Evolutionary conservation across 2,797 vertebrate species (phyloP), one percentile per base, ranked within the genome.

Genomic region (Odontamblyopus lacepedii): DNA sequence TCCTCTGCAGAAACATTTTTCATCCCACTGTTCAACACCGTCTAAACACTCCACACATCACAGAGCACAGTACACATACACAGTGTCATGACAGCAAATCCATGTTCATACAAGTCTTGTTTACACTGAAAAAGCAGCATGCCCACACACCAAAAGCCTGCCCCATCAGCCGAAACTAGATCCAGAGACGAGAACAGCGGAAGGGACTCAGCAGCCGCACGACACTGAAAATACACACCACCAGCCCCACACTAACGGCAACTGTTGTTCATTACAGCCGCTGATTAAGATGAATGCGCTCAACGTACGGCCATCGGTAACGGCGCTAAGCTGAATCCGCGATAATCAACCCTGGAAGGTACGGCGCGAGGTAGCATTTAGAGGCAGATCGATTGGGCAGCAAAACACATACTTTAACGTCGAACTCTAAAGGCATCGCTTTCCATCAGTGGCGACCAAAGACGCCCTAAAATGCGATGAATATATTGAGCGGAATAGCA

Each of bases 321-420:
- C 59, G 73, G 27, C 56, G 51, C 18, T 13, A 26, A 60, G 38
- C 63, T 6, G 9, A 26, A 76, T 59, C 53, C 63, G n/a, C 74
- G 59, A 53, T 67, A 77, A 84, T 76, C 67, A 64, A 61, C 70
- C 30, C 65, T 57, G 48, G 69, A 56, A 59, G 27, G 83, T 78
- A 69, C 26, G 63, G 67, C 38, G 57, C 75, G 65, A 74, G 11
- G 5, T 5, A 8, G 18, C 59, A 29, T 73, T 61, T 63, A 72
- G 35, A 50, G 55, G 38, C 29, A 73, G 84, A 88, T 89, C 87
- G 76, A 91, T 91, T 78, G 60, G 66, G 51, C 56, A 55, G 41
- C 27, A 44, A 63, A 78, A 67, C 38, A 6, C 19, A 78, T 13
- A 44, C 15, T 41, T 73, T 63, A 23, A 19, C 44, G 13, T 73